phyloP scores from a whole-genome alignment of 1,140 invertebrate genomes.

The Camponotus pennsylvanicus region DNA sequence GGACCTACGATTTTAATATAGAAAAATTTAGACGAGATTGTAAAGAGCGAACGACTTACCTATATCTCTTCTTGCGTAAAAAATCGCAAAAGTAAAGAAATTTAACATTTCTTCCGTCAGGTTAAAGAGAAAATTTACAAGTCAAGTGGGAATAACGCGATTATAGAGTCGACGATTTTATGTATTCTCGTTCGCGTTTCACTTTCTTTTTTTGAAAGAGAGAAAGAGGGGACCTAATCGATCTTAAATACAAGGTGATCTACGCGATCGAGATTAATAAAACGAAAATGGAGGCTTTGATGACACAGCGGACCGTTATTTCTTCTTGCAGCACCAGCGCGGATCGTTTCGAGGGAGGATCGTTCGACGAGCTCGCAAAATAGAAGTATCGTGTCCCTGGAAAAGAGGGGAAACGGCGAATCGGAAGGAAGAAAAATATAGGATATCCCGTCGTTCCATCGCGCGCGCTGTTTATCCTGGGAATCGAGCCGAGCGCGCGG shows the following conservation, averaged over 20 bases:
- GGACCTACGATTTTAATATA: constrained; percentile 32
- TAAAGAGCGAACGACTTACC: background rate
- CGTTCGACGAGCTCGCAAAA: constrained; percentile 38
- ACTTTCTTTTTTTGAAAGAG: background rate
- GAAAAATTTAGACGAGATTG: background rate
- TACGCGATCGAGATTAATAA: constrained; percentile 18
- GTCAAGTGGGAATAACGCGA: background rate
- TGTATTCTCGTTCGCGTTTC: background rate
- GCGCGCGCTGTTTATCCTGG: constrained; percentile 49
- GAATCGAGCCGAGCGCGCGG: constrained; percentile 55
- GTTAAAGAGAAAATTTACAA: background rate
- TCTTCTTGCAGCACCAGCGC: constrained; percentile 32
- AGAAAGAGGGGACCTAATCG: background rate
- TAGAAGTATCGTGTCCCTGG: constrained; percentile 7
- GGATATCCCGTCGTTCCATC: constrained; percentile 35
- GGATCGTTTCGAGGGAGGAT: constrained; percentile 9
- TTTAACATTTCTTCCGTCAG: background rate
- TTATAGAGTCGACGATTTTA: background rate
- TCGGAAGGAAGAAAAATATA: constrained; percentile 40
- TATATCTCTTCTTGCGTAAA: background rate
- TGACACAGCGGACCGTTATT: background rate
- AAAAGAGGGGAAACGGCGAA: constrained; percentile 37
- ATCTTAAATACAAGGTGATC: constrained; percentile 2
- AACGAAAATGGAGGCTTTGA: constrained; percentile 12
- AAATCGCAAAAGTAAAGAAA: background rate